Evolutionary conservation across 2,113 vertebrate genomes (phyloP).

Genomic region (Hirundichthys speculiger): DNA sequence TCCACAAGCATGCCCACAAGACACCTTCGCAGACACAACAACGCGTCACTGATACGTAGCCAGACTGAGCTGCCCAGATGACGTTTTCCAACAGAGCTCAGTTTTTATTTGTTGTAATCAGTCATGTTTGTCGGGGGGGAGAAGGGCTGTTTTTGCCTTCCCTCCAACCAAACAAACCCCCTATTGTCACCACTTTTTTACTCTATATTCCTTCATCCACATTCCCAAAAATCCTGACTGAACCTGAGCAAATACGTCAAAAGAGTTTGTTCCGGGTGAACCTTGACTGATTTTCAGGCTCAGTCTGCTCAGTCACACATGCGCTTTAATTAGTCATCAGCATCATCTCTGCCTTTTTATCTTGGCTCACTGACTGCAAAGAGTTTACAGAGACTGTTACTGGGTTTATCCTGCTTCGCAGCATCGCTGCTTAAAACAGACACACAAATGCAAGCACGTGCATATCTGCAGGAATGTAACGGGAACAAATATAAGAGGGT

Average conservation of each 20-base stretch:
- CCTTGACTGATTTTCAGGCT: constrained; percentile 47
- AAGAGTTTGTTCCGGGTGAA: constrained; percentile 53
- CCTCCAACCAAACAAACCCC: constrained; percentile 17
- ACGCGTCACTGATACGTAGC: constrained; percentile 40
- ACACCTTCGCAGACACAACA: constrained; percentile 53
- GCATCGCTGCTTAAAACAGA: constrained; percentile 4
- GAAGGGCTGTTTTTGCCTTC: constrained; percentile 9
- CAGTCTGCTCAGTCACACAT: constrained; percentile 48
- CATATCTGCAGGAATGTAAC: constrained; percentile 6
- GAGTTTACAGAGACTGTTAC: constrained; percentile 24
- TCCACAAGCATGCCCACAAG: constrained; percentile 57
- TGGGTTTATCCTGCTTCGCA: constrained; percentile 44
- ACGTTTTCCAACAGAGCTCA: constrained; percentile 46
- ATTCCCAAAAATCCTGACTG: constrained; percentile 6
- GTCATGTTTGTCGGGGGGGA: not conserved
- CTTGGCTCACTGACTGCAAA: constrained; percentile 47
- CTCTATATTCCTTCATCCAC: constrained; percentile 6
- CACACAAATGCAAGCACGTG: not conserved
- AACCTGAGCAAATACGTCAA: constrained; percentile 11
- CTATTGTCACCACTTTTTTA: not conserved
- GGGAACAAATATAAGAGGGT: constrained; percentile 14
- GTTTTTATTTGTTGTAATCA: constrained; percentile 33
- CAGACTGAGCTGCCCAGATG: constrained; percentile 21
- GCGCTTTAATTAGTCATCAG: constrained; percentile 54
- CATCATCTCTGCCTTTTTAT: constrained; percentile 60